phyloP scores from a whole-genome alignment of 2,888 invertebrate genomes.

The Drosophila neutralis region DNA sequence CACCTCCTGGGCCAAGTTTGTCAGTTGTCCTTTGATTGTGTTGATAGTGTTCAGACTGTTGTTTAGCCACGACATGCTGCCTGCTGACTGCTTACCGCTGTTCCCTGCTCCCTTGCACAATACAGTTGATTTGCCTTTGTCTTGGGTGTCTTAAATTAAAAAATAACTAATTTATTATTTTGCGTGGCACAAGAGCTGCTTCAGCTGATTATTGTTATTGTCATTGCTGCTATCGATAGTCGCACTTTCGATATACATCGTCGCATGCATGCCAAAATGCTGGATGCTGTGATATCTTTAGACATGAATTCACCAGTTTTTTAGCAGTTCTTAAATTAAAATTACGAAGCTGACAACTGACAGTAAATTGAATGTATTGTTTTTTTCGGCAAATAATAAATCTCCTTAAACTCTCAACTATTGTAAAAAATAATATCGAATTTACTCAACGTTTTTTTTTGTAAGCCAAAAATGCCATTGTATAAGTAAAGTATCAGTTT shows the following conservation, averaged over 20 bases:
- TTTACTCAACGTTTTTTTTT: neutral
- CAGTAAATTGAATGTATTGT: neutral
- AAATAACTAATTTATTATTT: slow-evolving; percentile 60
- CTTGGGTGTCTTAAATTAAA: slow-evolving; percentile 45
- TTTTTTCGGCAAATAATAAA: neutral
- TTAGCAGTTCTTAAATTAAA: neutral
- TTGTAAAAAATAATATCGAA: neutral
- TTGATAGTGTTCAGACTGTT: slow-evolving; percentile 86
- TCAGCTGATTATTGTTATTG: slow-evolving; percentile 78
- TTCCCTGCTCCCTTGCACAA: slow-evolving; percentile 16
- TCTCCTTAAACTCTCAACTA: neutral
- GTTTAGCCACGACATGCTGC: slow-evolving; percentile 89
- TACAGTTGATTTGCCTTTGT: slow-evolving; percentile 16
- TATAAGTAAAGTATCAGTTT: neutral
- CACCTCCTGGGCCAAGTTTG: slow-evolving; percentile 95
- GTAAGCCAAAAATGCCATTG: neutral
- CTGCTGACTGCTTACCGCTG: slow-evolving; percentile 33
- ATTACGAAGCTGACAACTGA: neutral
- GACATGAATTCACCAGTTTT: neutral
- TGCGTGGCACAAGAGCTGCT: slow-evolving; percentile 76
- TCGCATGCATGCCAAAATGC: slow-evolving; percentile 22
- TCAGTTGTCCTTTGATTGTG: slow-evolving; percentile 93
- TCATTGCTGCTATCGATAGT: slow-evolving; percentile 53
- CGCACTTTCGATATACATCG: slow-evolving; percentile 33
- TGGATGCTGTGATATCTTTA: slow-evolving; percentile 28